phyloP scores from a whole-genome alignment of 2,888 invertebrate genomes.

The Platycheirus albimanus region DNA sequence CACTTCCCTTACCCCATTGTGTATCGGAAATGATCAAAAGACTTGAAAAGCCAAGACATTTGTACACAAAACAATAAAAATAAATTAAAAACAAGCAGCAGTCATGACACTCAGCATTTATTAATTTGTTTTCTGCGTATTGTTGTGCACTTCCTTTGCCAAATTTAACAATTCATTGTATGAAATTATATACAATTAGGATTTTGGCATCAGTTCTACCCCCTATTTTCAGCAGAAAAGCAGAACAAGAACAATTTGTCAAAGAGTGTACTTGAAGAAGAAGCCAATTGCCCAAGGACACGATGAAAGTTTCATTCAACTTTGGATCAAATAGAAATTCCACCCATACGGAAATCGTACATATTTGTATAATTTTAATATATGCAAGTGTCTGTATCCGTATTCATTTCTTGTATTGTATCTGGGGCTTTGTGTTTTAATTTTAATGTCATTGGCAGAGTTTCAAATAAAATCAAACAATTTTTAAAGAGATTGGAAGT shows the following conservation, averaged over 20 bases:
- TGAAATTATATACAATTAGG: constrained; percentile 1
- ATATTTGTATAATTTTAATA: constrained; percentile 2
- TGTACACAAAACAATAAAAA: constrained; percentile 1
- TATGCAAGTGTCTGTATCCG: background rate
- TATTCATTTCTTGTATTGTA: background rate
- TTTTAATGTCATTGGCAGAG: constrained; percentile 16
- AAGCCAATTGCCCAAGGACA: constrained; percentile 32
- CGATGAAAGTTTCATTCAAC: constrained; percentile 42
- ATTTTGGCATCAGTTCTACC: constrained; percentile 7
- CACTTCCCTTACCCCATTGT: background rate
- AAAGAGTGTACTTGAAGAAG: background rate
- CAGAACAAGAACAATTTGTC: background rate
- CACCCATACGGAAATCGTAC: constrained; percentile 14
- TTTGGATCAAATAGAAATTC: background rate
- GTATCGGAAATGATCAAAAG: background rate
- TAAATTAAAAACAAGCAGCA: background rate
- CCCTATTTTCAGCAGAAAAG: background rate
- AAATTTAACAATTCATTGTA: constrained; percentile 12
- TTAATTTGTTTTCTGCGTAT: constrained; percentile 12
- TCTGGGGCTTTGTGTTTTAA: background rate
- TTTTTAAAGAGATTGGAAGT: background rate
- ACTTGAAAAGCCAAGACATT: constrained; percentile 11
- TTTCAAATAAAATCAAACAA: constrained; percentile 11
- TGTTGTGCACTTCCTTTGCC: constrained; percentile 20
- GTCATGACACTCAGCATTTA: background rate